phyloP scores from a whole-genome alignment of 2,888 invertebrate species.

The Drosophila imparisetae region DNA sequence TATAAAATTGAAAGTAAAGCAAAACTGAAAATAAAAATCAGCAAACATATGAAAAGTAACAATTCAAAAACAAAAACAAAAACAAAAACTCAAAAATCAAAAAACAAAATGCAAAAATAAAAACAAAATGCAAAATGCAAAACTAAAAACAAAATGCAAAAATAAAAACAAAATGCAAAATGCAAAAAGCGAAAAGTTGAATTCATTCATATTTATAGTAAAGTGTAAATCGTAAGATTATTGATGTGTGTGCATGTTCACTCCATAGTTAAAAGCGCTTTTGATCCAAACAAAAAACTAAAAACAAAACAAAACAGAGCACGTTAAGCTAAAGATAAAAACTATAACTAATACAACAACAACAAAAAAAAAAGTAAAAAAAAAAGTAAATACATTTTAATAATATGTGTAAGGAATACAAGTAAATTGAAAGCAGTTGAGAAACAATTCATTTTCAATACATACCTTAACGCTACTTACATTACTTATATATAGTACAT shows the following conservation, averaged over 20 bases:
- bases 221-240: constrained; percentile 48
- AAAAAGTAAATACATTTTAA: constrained; percentile 44
- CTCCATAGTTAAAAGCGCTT: constrained; percentile 73
- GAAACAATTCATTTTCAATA: constrained; percentile 64
- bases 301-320: constrained; percentile 34
- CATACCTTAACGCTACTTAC: constrained; percentile 74
- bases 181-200: constrained; percentile 35
- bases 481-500: constrained; percentile 52
- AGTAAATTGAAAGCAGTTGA: constrained; percentile 39
- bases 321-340: constrained; percentile 56
- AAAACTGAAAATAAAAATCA: constrained; percentile 4
- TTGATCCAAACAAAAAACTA: constrained; percentile 45
- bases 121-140: constrained; percentile 4
- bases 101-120: neutral
- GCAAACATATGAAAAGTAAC: constrained; percentile 13
- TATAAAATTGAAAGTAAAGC: neutral
- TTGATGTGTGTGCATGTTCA: constrained; percentile 70
- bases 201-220: constrained; percentile 49
- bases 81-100: neutral
- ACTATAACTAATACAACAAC: constrained; percentile 4
- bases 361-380: constrained; percentile 4
- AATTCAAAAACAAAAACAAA: neutral
- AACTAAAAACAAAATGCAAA: constrained; percentile 11
- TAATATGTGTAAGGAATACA: constrained; percentile 34
- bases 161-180: constrained; percentile 8